A percentile compares a stretch with the other conserved stretches of the same genome.
Evolutionary conservation across 1,140 invertebrate species (phyloP).

Genomic region (Calycopis cecrops): DNA sequence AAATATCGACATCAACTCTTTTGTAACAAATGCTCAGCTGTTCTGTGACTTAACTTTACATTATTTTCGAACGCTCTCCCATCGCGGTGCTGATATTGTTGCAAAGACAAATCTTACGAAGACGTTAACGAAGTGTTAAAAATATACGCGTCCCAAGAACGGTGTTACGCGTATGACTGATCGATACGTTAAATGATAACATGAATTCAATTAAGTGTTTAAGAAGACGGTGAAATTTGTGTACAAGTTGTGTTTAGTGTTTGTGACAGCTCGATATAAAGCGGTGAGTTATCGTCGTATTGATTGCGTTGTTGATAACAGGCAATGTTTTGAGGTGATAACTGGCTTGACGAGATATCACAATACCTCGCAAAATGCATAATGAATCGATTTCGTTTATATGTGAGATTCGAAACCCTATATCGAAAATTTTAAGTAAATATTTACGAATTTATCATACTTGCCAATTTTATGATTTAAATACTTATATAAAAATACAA

Average conservation of each 20-base stretch:
- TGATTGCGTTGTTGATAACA: conserved; percentile 59
- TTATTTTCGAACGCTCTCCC: conserved; percentile 7
- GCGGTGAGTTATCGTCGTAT: conserved; percentile 60
- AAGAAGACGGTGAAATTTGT: conserved; percentile 56
- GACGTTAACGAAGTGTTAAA: conserved; percentile 51
- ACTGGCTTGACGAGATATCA: conserved; percentile 28
- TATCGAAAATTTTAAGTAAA: too few species aligned
- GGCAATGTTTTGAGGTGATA: conserved; percentile 57
- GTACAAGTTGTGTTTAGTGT: conserved; percentile 39
- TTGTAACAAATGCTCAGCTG: conserved; percentile 67
- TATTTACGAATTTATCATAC: neutral
- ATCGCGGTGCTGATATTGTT: neutral
- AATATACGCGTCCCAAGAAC: conserved; percentile 65
- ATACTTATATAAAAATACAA: neutral
- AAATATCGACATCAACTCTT: conserved; percentile 57
- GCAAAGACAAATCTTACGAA: neutral
- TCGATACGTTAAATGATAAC: conserved; percentile 74
- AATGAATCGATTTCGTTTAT: conserved; percentile 1
- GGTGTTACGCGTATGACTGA: conserved; percentile 64
- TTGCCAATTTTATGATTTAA: neutral
- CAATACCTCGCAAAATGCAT: conserved; percentile 15
- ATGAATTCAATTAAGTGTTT: conserved; percentile 69
- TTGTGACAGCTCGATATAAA: conserved; percentile 25
- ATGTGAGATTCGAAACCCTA: neutral
- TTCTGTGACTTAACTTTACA: conserved; percentile 48